phyloP scores from a whole-genome alignment of 2,888 invertebrate genomes.

The Rhaphigaster nebulosa region DNA sequence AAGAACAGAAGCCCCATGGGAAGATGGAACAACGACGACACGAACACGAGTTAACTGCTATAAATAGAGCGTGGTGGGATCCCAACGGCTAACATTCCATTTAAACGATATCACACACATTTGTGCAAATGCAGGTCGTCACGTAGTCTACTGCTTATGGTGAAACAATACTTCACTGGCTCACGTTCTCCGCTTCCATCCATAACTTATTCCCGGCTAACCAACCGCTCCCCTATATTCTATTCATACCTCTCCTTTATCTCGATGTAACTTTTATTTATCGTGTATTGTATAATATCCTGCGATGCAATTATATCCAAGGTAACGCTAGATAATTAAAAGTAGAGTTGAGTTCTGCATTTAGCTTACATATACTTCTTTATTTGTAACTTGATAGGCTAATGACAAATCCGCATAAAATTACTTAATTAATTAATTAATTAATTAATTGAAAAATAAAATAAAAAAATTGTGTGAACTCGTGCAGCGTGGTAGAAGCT shows the following conservation, averaged over 20 bases:
- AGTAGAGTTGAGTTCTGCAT: not conserved
- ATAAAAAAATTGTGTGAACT: too few species aligned
- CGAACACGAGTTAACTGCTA: not conserved
- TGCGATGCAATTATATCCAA: not conserved
- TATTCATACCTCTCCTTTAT: not conserved
- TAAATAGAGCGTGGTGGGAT: not conserved
- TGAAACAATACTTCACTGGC: conserved; percentile 15
- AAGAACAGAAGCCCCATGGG: not conserved
- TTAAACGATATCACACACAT: conserved; percentile 36
- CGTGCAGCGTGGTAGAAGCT: too few species aligned
- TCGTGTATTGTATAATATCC: not conserved
- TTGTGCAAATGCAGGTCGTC: conserved; percentile 42
- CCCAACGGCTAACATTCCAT: not conserved
- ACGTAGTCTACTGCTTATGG: conserved; percentile 21
- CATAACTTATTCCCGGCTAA: not conserved
- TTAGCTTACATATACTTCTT: not conserved
- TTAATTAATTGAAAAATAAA: too few species aligned
- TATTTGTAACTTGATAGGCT: not conserved
- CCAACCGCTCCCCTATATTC: not conserved
- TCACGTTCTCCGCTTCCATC: conserved; percentile 4
- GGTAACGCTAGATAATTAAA: not conserved
- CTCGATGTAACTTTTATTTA: not conserved
- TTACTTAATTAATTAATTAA: too few species aligned
- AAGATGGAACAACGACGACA: not conserved
- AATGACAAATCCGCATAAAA: not conserved